phyloP scores from a whole-genome alignment of 2,888 invertebrate genomes.

The Teleiodes luculella region DNA sequence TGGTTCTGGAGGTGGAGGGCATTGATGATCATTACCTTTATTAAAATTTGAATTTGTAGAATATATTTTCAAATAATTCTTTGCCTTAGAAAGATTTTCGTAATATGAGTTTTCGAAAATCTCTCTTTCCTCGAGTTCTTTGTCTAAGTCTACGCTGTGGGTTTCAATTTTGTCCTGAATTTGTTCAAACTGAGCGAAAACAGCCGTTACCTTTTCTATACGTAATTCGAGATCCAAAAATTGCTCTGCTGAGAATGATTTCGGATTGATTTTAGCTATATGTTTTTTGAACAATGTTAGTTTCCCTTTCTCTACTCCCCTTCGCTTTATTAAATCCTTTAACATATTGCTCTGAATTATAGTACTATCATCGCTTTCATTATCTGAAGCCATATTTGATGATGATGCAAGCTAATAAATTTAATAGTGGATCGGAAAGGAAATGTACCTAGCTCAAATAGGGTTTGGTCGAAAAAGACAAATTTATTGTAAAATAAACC shows the following conservation, averaged over 20 bases:
- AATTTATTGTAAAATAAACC: no score
- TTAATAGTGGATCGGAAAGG: neutral
- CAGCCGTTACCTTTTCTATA: neutral
- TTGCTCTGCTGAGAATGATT: neutral
- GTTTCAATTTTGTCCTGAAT: neutral
- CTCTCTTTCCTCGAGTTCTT: neutral
- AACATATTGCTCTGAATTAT: neutral
- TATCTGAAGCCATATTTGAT: neutral
- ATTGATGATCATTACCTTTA: neutral
- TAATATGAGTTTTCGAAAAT: neutral
- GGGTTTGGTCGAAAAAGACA: neutral
- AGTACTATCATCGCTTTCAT: neutral
- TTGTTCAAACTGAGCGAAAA: neutral
- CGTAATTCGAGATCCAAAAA: neutral
- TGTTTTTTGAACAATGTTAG: no score
- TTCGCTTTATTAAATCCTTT: neutral
- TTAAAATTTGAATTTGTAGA: neutral
- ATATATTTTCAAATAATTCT: neutral
- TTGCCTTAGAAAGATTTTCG: neutral
- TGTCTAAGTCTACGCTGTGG: neutral
- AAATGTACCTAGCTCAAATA: neutral
- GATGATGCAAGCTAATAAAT: neutral
- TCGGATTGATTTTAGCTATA: neutral
- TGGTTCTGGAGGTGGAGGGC: neutral
- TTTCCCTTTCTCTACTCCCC: no score